These are phyloP conservation scores for Drosophila meridionalis DNA, from an alignment of 2,888 invertebrate genomes.

Conservation along the genomic window DNA sequence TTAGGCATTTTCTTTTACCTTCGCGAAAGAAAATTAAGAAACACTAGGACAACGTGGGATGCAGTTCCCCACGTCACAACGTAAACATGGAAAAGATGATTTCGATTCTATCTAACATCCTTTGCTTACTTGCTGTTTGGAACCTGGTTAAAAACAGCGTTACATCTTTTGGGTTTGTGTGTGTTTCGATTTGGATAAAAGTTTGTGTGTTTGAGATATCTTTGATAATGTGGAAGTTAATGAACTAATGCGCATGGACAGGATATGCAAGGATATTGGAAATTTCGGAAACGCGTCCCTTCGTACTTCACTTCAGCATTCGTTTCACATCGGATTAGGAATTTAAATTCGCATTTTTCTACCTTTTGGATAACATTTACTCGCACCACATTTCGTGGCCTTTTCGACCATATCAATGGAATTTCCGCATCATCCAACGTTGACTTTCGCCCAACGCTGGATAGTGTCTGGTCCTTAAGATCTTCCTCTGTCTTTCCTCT, in stretches of 20 bases:
- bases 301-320: slow-evolving; percentile 57
- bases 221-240: slow-evolving; percentile 42
- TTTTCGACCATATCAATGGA: slow-evolving; percentile 68
- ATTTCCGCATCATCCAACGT: slow-evolving; percentile 70
- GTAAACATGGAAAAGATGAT: slow-evolving; percentile 37
- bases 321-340: slow-evolving; percentile 57
- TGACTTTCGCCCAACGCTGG: slow-evolving; percentile 71
- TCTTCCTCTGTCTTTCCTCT: slow-evolving; percentile 60
- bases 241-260: slow-evolving; percentile 53
- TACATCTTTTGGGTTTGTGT: slow-evolving; percentile 41
- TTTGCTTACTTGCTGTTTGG: slow-evolving; percentile 48
- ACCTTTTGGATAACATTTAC: slow-evolving; percentile 49
- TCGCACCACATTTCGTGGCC: slow-evolving; percentile 61
- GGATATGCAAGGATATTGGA: slow-evolving; percentile 60
- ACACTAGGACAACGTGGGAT: slow-evolving; percentile 71
- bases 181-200: slow-evolving; percentile 48
- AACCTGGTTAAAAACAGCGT: slow-evolving; percentile 38
- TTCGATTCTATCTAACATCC: slow-evolving; percentile 32
- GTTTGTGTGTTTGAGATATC: slow-evolving; percentile 39
- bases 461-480: slow-evolving; percentile 68
- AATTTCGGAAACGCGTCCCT: slow-evolving; percentile 54
- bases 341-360: slow-evolving; percentile 49
- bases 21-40: slow-evolving; percentile 27
- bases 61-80: slow-evolving; percentile 53
- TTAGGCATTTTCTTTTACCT: slow-evolving; percentile 56